Percentiles rank a stretch among this genome's conserved stretches.
phyloP scores from a whole-genome alignment of 2,888 invertebrate species.

The Apamea crenata region DNA sequence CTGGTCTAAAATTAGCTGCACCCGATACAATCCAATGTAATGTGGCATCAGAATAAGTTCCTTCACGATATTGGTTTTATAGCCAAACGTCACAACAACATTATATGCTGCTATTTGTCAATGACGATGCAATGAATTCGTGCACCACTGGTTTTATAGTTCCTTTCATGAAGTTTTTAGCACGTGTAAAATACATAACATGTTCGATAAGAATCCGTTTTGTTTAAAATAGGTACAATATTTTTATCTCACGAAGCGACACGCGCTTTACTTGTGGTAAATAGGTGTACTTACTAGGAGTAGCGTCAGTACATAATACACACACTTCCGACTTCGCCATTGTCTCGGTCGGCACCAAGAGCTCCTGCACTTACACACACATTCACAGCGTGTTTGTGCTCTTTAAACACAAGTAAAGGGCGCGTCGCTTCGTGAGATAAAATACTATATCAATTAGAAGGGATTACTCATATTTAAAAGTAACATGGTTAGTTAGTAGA shows the following conservation, averaged over 20 bases:
- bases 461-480: background rate
- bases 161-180: background rate
- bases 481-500: slow-evolving; percentile 15
- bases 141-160: slow-evolving; percentile 9
- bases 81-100: background rate
- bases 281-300: background rate
- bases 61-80: background rate
- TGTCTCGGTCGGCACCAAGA: background rate
- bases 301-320: background rate
- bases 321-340: background rate
- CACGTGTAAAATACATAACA: background rate
- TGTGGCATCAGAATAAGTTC: background rate
- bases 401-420: background rate
- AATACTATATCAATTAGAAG: slow-evolving; percentile 1
- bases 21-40: background rate
- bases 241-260: background rate
- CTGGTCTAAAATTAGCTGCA: slow-evolving; percentile 2
- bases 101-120: slow-evolving; percentile 5
- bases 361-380: background rate
- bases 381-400: background rate
- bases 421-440: background rate
- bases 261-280: background rate
- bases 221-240: background rate
- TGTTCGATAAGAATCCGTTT: background rate
- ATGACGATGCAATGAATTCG: background rate